Evolutionary conservation across 2,797 vertebrate species (phyloP), one percentile per base, ranked within the genome.

Genomic region (Danio tinwini): DNA sequence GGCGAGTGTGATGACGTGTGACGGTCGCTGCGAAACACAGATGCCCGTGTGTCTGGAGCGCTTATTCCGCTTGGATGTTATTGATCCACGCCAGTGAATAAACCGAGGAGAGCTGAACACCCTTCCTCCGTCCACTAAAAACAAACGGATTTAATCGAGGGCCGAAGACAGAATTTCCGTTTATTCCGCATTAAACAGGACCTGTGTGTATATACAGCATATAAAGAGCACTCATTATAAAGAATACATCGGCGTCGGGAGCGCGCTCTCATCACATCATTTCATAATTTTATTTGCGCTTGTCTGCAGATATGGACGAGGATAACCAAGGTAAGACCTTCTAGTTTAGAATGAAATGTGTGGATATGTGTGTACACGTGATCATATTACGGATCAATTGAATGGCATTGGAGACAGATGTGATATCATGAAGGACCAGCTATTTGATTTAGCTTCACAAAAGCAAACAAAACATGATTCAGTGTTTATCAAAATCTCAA

Each of bases 321-420:
- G 92, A 93, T 58, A 92, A 92, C 85, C 92, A 93, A 91, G 93
- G 93, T 94, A 92, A 29, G 87, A 76, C 4, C 39, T 44, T 59
- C 47, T 12, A 39, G n/a, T 76, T 68, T 58, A 52, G 52, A 21
- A 14, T 17, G 5, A 13, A 19, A 63, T n/a, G 5, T 52, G n/a
- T 64, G 39, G 0, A 17, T n/a, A 9, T 68, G 14, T 53, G n/a
- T 11, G 12, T 37, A 12, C 29, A 10, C 12, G 1, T 21, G 29
- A 52, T 12, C 17, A 21, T 52, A 6, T 53, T 52, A 21, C 53
- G 49, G 37, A 47, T 53, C 19, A 62, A 21, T 42, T 1, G 29
- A 3, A 11, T 42, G 58, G n/a, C 47, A 42, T 50, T 50, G 42
- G 72, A 52, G n/a, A 63, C 59, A 63, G 72, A 50, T 62, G 58